A percentile compares a stretch with the other conserved stretches of the same genome.
phyloP scores from a whole-genome alignment of 2,888 invertebrate species.

The Standfussiana lucernea region DNA sequence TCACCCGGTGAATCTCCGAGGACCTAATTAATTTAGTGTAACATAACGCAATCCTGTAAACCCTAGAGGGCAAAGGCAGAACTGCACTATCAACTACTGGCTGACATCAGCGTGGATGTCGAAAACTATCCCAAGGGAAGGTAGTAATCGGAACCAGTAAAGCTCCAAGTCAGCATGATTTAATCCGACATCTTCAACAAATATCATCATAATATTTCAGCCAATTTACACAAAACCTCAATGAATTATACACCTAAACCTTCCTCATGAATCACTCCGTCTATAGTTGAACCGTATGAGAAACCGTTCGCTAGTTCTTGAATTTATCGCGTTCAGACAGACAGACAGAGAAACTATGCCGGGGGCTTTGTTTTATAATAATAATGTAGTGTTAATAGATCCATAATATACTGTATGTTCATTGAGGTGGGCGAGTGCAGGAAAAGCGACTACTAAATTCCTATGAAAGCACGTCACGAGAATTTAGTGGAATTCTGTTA shows the following conservation, averaged over 20 bases:
- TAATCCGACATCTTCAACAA: neutral
- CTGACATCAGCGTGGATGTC: neutral
- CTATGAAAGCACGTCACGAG: neutral
- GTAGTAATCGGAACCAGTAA: neutral
- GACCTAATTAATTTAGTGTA: constrained; percentile 28
- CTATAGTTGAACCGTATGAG: neutral
- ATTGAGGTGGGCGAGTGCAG: neutral
- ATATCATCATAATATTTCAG: neutral
- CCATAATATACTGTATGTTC: neutral
- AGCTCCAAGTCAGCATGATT: neutral
- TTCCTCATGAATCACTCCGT: neutral
- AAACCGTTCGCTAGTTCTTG: neutral
- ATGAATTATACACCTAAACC: neutral
- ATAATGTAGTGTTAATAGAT: neutral
- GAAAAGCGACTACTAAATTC: neutral
- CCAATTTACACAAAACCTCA: neutral
- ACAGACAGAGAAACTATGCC: neutral
- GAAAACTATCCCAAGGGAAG: neutral
- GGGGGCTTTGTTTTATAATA: neutral
- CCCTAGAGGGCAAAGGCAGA: constrained; percentile 1
- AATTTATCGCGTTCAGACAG: neutral
- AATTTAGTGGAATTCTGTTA: neutral
- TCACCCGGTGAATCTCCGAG: constrained; percentile 17
- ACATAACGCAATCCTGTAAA: constrained; percentile 18
- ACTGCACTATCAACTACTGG: neutral